A percentile compares a stretch with the other conserved stretches of the same genome.
These are phyloP conservation scores for Drosophila algonquin DNA, from an alignment of 2,888 invertebrate genomes.

Conservation along the genomic window DNA sequence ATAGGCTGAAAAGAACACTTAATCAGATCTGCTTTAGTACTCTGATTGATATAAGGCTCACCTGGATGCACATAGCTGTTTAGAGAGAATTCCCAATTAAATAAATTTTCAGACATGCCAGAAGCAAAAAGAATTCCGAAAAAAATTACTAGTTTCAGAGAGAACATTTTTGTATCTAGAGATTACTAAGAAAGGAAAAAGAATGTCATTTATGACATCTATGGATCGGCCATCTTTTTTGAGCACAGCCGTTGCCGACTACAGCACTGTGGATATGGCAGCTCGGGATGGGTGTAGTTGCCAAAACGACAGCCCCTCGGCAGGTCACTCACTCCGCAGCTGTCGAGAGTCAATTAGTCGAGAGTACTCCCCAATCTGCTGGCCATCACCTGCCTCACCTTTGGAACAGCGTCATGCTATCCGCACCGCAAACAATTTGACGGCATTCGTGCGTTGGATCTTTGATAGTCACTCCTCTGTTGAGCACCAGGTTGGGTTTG, in stretches of 20 bases:
- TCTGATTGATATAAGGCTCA: neutral
- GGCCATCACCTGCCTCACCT: conserved; percentile 36
- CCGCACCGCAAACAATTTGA: conserved; percentile 55
- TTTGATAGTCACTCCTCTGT: conserved; percentile 53
- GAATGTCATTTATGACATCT: neutral
- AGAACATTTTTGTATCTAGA: conserved; percentile 9
- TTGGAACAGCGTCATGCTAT: conserved; percentile 42
- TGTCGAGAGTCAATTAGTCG: conserved; percentile 18
- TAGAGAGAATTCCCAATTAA: conserved; percentile 8
- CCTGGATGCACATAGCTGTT: conserved; percentile 19
- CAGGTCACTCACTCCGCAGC: conserved; percentile 54
- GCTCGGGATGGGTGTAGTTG: conserved; percentile 4
- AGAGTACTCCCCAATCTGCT: neutral
- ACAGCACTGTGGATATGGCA: conserved; percentile 62
- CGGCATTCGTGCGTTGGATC: conserved; percentile 59
- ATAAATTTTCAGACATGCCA: neutral
- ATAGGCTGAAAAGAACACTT: conserved; percentile 33
- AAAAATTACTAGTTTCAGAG: neutral
- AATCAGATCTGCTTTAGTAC: neutral
- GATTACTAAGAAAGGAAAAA: neutral
- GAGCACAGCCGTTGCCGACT: conserved; percentile 18
- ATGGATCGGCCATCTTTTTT: conserved; percentile 28
- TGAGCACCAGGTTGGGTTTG: conserved; percentile 36
- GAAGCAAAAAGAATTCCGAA: conserved; percentile 7
- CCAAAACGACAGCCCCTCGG: conserved; percentile 30